A percentile compares a stretch with the other conserved stretches of the same genome.
Conservation (phyloP, 2,888 invertebrate genomes). For the Dorcus hopei region DNA sequence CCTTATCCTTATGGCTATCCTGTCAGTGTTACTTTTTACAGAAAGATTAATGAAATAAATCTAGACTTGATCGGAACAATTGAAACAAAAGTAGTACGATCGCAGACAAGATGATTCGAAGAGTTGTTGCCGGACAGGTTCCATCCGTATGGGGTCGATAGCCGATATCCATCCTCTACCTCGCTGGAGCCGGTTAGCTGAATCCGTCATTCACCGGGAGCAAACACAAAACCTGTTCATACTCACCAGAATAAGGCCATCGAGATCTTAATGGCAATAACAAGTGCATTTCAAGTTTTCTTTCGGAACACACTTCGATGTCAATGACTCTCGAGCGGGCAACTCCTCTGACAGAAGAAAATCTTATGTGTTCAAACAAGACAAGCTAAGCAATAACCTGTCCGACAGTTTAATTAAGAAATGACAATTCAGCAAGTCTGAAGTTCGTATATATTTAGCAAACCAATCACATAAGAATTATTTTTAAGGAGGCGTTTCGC, state of each 20-base stretch:
- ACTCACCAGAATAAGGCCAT: slow-evolving; percentile 3
- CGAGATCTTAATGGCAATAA: slow-evolving; percentile 12
- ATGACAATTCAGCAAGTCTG: too few species aligned
- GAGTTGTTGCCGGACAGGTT: slow-evolving; percentile 17
- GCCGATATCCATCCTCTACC: slow-evolving; percentile 3
- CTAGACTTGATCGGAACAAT: background rate
- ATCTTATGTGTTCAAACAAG: too few species aligned
- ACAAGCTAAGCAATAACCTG: too few species aligned
- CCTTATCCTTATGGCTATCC: too few species aligned
- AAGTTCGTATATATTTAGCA: too few species aligned
- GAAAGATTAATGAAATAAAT: background rate
- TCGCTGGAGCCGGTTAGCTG: background rate
- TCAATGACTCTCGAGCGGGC: too few species aligned
- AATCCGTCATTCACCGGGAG: slow-evolving; percentile 9
- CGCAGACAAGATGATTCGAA: slow-evolving; percentile 16
- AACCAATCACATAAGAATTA: too few species aligned
- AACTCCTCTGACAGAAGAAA: background rate
- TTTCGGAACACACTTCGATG: background rate
- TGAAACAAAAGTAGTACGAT: slow-evolving; percentile 8
- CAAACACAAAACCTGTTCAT: slow-evolving; percentile 8
- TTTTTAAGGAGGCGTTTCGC: too few species aligned
- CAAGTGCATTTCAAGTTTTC: slow-evolving; percentile 10
- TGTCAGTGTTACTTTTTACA: background rate
- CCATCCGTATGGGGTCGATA: slow-evolving; percentile 8
- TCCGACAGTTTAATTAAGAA: too few species aligned